Evolutionary conservation across 2,888 invertebrate species (phyloP).

Genomic region (Phasia obesa): DNA sequence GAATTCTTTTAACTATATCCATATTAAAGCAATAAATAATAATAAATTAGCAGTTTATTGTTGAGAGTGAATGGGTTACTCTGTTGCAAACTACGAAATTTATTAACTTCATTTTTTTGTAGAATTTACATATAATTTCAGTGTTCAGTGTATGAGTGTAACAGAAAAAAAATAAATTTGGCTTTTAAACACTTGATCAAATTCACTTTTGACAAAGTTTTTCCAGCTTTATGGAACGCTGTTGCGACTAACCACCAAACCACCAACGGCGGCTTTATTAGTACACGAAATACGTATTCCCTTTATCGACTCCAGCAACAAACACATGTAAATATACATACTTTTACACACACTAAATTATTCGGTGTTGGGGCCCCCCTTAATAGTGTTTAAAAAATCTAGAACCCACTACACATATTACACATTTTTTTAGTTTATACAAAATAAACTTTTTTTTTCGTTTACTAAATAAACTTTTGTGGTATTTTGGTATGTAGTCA

Average conservation of each 20-base stretch:
- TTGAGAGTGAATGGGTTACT: too few species aligned
- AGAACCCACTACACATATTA: constrained; percentile 7
- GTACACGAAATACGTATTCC: not conserved
- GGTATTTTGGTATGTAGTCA: constrained; percentile 22
- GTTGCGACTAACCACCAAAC: constrained; percentile 43
- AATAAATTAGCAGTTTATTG: too few species aligned
- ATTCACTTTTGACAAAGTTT: constrained; percentile 31
- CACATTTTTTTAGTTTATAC: not conserved
- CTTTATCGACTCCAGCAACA: not conserved
- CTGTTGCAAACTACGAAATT: too few species aligned
- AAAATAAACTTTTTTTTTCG: not conserved
- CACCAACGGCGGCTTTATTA: constrained; percentile 45
- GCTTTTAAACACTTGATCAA: constrained; percentile 50
- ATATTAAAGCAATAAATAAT: too few species aligned
- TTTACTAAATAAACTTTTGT: constrained; percentile 41
- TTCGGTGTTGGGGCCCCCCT: constrained; percentile 6
- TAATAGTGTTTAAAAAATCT: constrained; percentile 16
- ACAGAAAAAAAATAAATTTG: constrained; percentile 19
- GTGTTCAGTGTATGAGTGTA: too few species aligned
- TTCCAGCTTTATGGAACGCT: constrained; percentile 14
- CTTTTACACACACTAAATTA: not conserved
- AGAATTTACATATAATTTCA: too few species aligned
- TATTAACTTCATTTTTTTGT: too few species aligned
- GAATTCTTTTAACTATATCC: too few species aligned
- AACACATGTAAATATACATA: not conserved